Conservation (phyloP, 2,797 vertebrate species). For the Carcharodon carcharias region DNA sequence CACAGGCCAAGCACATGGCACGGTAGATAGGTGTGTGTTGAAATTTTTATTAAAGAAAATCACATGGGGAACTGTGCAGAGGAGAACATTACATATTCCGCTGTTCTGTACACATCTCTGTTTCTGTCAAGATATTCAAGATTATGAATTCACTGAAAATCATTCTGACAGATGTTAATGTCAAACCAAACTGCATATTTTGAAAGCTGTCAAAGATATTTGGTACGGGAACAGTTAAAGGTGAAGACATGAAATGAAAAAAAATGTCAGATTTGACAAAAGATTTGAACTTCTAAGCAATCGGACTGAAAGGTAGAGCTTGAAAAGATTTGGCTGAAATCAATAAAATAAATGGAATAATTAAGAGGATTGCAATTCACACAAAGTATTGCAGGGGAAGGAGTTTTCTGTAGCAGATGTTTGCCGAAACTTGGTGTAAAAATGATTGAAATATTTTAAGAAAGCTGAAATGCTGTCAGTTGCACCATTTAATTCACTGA, state of each 20-base stretch:
- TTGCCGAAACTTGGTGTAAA: conserved; percentile 66
- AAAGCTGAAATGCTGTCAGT: conserved; percentile 71
- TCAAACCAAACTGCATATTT: conserved; percentile 32
- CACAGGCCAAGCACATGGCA: not conserved
- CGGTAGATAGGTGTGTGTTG: too few species aligned
- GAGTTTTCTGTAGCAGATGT: conserved; percentile 60
- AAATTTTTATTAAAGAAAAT: not conserved
- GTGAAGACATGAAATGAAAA: not conserved
- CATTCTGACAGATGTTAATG: conserved; percentile 35
- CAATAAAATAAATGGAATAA: conserved; percentile 31
- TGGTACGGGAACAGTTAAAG: conserved; percentile 27
- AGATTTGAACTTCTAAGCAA: conserved; percentile 32
- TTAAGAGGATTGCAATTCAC: not conserved
- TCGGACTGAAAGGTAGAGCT: conserved; percentile 24
- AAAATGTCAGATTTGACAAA: conserved; percentile 30
- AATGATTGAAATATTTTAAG: conserved; percentile 71
- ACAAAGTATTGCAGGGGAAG: conserved; percentile 24
- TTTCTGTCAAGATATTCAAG: conserved; percentile 25
- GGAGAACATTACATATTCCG: not conserved
- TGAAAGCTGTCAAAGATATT: conserved; percentile 1
- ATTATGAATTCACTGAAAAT: conserved; percentile 25
- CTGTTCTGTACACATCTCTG: conserved; percentile 8
- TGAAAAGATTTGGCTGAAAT: conserved; percentile 33
- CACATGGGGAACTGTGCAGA: not conserved
- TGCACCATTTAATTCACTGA: conserved; percentile 71